Conservation (phyloP, 1,140 invertebrate genomes). For the Tribolium castaneum region DNA sequence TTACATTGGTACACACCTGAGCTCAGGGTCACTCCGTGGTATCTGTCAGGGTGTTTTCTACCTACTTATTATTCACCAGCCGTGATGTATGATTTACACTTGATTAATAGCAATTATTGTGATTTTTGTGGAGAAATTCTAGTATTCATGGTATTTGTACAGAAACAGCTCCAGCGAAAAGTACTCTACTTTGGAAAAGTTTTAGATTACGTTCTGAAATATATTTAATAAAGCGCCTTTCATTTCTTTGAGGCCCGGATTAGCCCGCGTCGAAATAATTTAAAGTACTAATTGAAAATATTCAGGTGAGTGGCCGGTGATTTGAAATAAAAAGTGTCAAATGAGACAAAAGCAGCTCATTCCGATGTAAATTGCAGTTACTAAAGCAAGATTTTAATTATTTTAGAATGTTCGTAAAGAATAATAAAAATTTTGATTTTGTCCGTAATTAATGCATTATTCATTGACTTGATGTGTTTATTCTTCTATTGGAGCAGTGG, state of each 20-base stretch:
- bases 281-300: neutral
- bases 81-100: conserved; percentile 4
- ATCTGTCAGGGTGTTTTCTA: conserved; percentile 15
- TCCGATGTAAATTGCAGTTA: conserved; percentile 14
- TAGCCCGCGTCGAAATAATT: neutral
- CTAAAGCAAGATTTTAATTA: conserved; percentile 22
- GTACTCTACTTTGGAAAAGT: neutral
- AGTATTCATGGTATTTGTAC: no score
- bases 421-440: conserved; percentile 32
- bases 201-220: neutral
- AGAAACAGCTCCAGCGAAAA: neutral
- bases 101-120: neutral
- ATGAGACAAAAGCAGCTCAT: conserved; percentile 16
- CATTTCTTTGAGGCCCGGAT: neutral
- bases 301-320: neutral
- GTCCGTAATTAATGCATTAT: conserved; percentile 21
- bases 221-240: neutral
- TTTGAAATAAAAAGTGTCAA: conserved; percentile 11
- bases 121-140: neutral
- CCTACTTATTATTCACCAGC: neutral
- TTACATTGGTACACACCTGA: neutral
- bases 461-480: neutral
- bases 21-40: conserved; percentile 15
- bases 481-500: no score
- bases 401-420: conserved; percentile 14